Evolutionary conservation across 2,797 vertebrate species (phyloP), one percentile per base, ranked within the genome.

Genomic region (Euthynnus affinis): DNA sequence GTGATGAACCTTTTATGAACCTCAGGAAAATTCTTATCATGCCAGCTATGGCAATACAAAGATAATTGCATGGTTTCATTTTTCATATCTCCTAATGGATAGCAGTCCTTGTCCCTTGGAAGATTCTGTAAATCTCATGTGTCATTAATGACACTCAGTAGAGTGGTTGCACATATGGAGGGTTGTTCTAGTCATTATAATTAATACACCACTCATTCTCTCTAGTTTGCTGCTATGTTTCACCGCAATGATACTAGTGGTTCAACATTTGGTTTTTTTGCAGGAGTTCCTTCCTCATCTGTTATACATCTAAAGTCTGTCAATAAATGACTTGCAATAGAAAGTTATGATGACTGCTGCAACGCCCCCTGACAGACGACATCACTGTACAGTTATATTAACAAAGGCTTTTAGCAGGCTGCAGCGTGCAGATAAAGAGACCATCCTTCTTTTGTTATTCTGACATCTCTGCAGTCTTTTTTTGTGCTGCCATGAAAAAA

Each of bases 391-490:
- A 86, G 69, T 76, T 72, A 66, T 82, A 81, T 85, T 84, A 87
- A 90, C 88, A 92, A 85, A 89, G 76, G 79, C 85, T 89, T 87
- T 81, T 78, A 86, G 77, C 81, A 64, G 74, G 74, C 86, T 90
- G 87, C 85, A 68, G 81, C 51, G 56, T 79, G 80, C 65, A 78
- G 88, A 92, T 91, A 87, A 92, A 93, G 13, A 85, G 77, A 57
- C 85, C 71, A 89, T 91, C 83, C 81, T 81, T 89, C 87, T 91
- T 93, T 93, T 91, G 88, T 93, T 87, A 85, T 89, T 88, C 84
- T 93, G 92, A 92, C 91, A 90, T 92, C 87, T 89, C 85, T 79
- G 68, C 82, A 86, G 83, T 89, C 78, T 79, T 88, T 90, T 80
- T 88, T 80, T 88, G 61, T 83, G 78, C 83, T 66, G 74, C 71